Percentiles rank a stretch among this genome's conserved stretches.
Conservation (phyloP, 2,888 invertebrate species). For the Tholera decimalis region DNA sequence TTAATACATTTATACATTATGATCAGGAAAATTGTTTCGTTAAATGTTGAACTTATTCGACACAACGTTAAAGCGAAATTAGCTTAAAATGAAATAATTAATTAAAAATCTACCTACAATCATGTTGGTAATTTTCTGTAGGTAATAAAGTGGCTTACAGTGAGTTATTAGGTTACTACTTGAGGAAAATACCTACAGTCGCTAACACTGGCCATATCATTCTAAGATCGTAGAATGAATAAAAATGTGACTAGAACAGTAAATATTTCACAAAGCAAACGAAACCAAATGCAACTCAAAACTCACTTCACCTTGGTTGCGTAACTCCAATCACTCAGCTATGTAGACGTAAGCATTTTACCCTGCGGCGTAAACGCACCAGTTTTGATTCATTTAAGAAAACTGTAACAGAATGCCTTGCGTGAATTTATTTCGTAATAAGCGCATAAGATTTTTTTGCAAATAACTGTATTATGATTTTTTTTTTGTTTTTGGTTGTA, state of each 20-base stretch:
- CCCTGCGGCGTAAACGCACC: constrained; percentile 36
- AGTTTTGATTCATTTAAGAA: constrained; percentile 46
- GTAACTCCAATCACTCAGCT: constrained; percentile 63
- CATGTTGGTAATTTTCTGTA: constrained; percentile 8
- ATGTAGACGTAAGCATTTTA: constrained; percentile 56
- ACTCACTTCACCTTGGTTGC: constrained; percentile 62
- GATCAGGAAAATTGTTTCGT: background rate
- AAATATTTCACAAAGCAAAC: constrained; percentile 40
- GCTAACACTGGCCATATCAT: constrained; percentile 19
- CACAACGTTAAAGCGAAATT: background rate
- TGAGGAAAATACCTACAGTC: constrained; percentile 1
- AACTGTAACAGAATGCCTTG: constrained; percentile 50
- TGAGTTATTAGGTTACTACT: background rate
- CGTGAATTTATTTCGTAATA: constrained; percentile 28
- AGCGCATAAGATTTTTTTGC: background rate
- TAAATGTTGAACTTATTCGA: no score
- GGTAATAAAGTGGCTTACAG: background rate
- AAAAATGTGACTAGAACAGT: constrained; percentile 33
- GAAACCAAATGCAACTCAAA: constrained; percentile 20
- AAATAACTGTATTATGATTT: background rate
- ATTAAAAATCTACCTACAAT: background rate
- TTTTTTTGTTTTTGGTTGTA: constrained; percentile 2
- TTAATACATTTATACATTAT: background rate
- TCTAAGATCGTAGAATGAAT: constrained; percentile 43
- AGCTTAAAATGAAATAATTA: background rate